Evolutionary conservation across 2,797 vertebrate genomes (phyloP).

Genomic region (Myotis vivesi): DNA sequence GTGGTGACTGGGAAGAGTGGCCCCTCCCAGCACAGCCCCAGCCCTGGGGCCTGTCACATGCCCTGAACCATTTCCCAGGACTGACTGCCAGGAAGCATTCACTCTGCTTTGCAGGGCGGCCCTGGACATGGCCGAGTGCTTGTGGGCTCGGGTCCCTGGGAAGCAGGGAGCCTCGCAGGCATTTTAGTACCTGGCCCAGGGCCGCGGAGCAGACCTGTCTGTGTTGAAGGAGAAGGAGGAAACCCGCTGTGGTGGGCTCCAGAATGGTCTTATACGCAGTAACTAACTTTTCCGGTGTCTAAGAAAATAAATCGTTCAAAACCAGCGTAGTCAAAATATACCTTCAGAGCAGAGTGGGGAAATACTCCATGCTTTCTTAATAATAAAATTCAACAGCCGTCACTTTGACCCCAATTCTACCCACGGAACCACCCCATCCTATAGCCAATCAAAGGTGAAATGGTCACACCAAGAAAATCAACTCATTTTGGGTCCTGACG

Average conservation of each 20-base stretch:
- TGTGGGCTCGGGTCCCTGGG: not conserved
- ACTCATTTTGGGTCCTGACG: not conserved
- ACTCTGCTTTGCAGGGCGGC: not conserved
- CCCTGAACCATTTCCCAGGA: not conserved
- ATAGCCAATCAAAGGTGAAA: not conserved
- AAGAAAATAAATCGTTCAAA: conserved; percentile 10
- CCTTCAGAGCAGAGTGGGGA: not conserved
- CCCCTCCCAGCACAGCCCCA: too few relatives aligned
- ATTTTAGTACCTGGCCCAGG: conserved; percentile 28
- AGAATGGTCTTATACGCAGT: not conserved
- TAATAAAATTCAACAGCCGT: not conserved
- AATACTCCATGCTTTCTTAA: not conserved
- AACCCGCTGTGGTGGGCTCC: conserved; percentile 12
- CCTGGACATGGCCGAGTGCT: not conserved
- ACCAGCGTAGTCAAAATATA: conserved; percentile 32
- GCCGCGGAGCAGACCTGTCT: conserved; percentile 22
- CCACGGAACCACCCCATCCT: not conserved
- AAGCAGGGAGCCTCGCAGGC: not conserved
- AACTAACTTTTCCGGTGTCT: conserved; percentile 62
- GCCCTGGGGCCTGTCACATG: too few relatives aligned
- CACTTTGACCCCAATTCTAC: not conserved
- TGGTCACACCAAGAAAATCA: not conserved
- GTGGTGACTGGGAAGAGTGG: not conserved
- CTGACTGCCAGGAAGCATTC: not conserved
- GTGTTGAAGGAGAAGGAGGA: not conserved